Base-by-base conservation (phyloP, 2,113 vertebrate species). In the Malaclemys terrapin region DNA sequence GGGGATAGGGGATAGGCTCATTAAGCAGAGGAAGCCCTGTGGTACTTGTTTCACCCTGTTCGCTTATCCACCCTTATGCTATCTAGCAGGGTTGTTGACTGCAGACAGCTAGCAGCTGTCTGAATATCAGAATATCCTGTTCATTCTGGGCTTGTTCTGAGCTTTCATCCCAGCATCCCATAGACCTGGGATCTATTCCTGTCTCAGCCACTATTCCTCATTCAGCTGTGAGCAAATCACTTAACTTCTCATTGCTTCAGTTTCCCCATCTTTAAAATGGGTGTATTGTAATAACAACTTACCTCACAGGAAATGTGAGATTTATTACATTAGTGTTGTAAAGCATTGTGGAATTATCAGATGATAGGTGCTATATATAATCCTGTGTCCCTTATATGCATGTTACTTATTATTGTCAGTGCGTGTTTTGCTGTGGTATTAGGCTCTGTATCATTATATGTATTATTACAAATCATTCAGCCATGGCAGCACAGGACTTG, bases 401-500 rank as follows among this genome's bases (percentile, higher is more conserved):
- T 92, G 88, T 94, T 89, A 96, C 91, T 95, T 85, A 54, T 53
- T 69, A 89, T 50, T 4, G 0, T 92, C 4, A 50, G 29, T 5
- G 80, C 27, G 20, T 85, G 35, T 42, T 94, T 50, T 52, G 35
- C 31, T 47, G 92, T 80, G 72, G 94, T 59, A 87, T 5, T 24
- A 89, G 75, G 93, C 62, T 19, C 69, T 56, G 45, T 91, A 91
- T 94, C 94, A 89, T 97, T 90, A 62, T 59, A 82, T 11, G 54
- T 82, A 45, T 89, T 91, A 80, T 94, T 93, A 89, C 90, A 84
- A 94, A 82, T 89, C 95, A 95, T 86, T 91, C 91, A 94, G 29
- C 85, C 85, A 2, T 93, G 92, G 81, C 86, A 31, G 92, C 89
- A 87, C 78, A 50, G 93, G 94, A 97, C 95, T 87, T 96, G 90